phyloP scores from a whole-genome alignment of 2,797 vertebrate species.

The Phalloptychus januarius region DNA sequence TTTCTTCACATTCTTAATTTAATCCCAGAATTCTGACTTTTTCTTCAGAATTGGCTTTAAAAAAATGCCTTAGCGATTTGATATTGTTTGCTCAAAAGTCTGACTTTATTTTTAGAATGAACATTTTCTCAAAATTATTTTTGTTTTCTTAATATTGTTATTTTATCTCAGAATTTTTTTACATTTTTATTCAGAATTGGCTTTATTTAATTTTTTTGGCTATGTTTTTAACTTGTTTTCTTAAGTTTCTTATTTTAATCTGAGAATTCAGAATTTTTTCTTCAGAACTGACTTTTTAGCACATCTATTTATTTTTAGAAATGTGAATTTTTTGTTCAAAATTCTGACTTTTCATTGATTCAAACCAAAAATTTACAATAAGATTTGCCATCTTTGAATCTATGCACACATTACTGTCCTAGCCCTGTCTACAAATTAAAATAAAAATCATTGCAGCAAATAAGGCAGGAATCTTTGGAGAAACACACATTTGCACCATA shows the following conservation, averaged over 20 bases:
- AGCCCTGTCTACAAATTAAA: neutral
- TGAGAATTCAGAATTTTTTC: neutral
- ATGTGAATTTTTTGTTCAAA: too few relatives aligned
- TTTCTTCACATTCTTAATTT: too few relatives aligned
- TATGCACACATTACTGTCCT: neutral
- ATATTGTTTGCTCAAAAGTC: neutral
- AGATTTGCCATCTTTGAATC: neutral
- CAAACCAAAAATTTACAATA: neutral
- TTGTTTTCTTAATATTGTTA: neutral
- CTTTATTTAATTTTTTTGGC: too few relatives aligned
- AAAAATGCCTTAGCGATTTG: neutral
- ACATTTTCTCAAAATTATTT: neutral
- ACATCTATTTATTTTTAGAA: too few relatives aligned
- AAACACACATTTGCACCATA: neutral
- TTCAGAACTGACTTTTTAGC: neutral
- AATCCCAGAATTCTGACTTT: neutral
- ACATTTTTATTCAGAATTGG: neutral
- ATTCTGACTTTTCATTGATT: neutral
- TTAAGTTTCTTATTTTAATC: neutral
- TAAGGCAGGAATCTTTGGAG: neutral
- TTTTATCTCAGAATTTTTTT: neutral
- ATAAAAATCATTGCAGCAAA: neutral
- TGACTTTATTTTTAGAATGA: neutral
- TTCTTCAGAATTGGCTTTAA: neutral
- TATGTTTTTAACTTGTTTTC: too few relatives aligned